These are phyloP conservation scores for Phyllotreta striolata DNA, from an alignment of 2,888 invertebrate genomes.

Conservation along the genomic window DNA sequence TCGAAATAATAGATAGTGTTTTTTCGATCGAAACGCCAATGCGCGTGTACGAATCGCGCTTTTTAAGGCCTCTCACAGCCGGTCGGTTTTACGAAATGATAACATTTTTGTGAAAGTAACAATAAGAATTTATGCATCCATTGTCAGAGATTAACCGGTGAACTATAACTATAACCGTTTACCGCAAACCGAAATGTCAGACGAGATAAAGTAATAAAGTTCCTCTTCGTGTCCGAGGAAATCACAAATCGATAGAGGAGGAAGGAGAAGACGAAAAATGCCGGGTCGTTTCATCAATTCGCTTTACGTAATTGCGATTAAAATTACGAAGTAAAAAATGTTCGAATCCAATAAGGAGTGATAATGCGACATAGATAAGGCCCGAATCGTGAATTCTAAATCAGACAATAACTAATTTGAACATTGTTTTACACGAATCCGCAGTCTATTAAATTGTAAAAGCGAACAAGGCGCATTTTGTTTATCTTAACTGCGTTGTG, in stretches of 20 bases:
- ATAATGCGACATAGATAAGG: constrained; percentile 21
- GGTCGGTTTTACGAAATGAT: constrained; percentile 47
- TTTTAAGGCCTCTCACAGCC: constrained; percentile 32
- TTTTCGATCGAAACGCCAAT: constrained; percentile 26
- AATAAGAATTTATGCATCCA: constrained; percentile 53
- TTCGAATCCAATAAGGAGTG: constrained; percentile 18
- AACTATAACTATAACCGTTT: constrained; percentile 52
- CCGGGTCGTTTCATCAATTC: constrained; percentile 39
- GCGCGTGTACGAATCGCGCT: constrained; percentile 32
- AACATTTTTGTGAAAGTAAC: constrained; percentile 52
- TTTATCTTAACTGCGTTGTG: too few relatives aligned
- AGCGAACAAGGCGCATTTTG: too few relatives aligned
- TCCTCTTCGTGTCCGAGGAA: constrained; percentile 50
- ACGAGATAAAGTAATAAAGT: constrained; percentile 49
- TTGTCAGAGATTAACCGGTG: constrained; percentile 53
- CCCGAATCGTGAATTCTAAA: constrained; percentile 26
- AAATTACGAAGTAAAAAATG: constrained; percentile 25
- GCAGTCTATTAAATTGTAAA: too few relatives aligned
- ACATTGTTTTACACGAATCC: background rate
- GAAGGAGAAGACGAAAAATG: background rate
- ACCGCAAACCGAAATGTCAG: constrained; percentile 48
- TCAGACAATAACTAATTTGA: constrained; percentile 15
- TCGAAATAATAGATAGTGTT: too few relatives aligned
- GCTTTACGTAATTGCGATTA: constrained; percentile 31
- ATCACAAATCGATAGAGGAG: constrained; percentile 39